Base-by-base conservation (phyloP, 64 coral and sea anemone species). In the Astreopora myriophthalma region DNA sequence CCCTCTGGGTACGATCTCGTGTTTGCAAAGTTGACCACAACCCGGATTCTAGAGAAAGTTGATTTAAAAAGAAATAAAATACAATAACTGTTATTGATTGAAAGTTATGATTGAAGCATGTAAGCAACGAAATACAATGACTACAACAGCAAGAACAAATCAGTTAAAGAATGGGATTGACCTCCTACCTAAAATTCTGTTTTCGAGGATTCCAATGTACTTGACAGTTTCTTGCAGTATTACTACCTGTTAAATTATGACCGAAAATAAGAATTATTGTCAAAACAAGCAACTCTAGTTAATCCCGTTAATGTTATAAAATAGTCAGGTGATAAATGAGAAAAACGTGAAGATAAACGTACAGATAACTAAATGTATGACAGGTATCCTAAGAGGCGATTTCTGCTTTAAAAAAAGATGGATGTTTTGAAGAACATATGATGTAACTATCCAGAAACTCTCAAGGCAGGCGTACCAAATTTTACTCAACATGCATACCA, bases 151-250 rank as follows among this genome's bases (percentile, higher is more conserved):
- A 39, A 17, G 39, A 79, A 12, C 3, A 11, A 20, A 26, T 76
- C 2, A 39, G 11, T 49, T 27, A 6, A 19, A 22, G 6, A 35
- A 37, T 17, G 2, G 10, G 23, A 27, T 12, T 22, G 13, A n/a
- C 17, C 0, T 5, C 34, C 7, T 64, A 83, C 79, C 79, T 40
- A 37, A 5, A 64, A 83, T 22, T 83, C 65, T 83, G 4, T 83
- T 65, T 34, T 83, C 79, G 20, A 83, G 79, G 52, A 64, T 38
- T 65, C 79, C 79, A 10, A 83, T 83, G 57, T 83, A 83, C 9
- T 83, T 83, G 79, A 42, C 25, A 33, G 79, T 13, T 37, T 83
- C 79, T 65, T 83, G 79, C 19, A 83, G 37, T 63, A 83, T 65
- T 9, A 14, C 1, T 38, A 55, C 79, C 79, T 83, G 57, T 22